Base-by-base conservation (phyloP, 92 coral and sea anemone genomes). In the Zoanthus sansibaricus region DNA sequence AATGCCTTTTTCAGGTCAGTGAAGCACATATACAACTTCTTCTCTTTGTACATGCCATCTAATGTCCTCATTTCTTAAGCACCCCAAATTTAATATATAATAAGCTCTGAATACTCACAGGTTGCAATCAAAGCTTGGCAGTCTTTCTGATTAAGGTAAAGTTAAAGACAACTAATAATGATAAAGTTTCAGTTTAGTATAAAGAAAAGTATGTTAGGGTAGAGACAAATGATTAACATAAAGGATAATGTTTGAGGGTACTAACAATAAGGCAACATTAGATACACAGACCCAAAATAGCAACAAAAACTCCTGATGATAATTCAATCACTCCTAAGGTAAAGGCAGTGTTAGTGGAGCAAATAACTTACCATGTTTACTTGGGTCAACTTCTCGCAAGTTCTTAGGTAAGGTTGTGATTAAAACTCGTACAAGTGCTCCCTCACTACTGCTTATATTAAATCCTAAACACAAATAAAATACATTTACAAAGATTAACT, bases 401-500 rank as follows among this genome's bases (percentile, higher is more conserved):
- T 97, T 97, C 90, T 95, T 96, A 0, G 99, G 99, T 75, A 97
- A 93, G 6, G 99, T 97, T 69, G 99, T 95, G 30, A 97, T 93
- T 72, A 97, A 90, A 72, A 97, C 98, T 79, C 99, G 89, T 18
- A 97, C 99, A 78, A 97, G 91, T 3, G 95, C 98, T 56, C 98
- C 98, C 8, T 94, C 95, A 46, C 94, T 87, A 47, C 93, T 89
- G 83, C 96, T 97, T 0, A 97, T 91, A 48, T 97, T 97, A 72
- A 97, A 97, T 62, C 98, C 98, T 96, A 37, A 58, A 37, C 11
- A 47, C n/a, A 61, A 82, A 44, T 12, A 5, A 13, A 15, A 49
- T 62, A 62, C 5, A 6, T 58, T 31, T 69, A 73, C 16, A 52
- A 6, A 72, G 13, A 21, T 9, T 32, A 1, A 18, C 47, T 71